These are phyloP conservation scores for Oscarella lobularis DNA, from an alignment of 37 sponge, comb jelly and placozoan species.

Conservation along the genomic window DNA sequence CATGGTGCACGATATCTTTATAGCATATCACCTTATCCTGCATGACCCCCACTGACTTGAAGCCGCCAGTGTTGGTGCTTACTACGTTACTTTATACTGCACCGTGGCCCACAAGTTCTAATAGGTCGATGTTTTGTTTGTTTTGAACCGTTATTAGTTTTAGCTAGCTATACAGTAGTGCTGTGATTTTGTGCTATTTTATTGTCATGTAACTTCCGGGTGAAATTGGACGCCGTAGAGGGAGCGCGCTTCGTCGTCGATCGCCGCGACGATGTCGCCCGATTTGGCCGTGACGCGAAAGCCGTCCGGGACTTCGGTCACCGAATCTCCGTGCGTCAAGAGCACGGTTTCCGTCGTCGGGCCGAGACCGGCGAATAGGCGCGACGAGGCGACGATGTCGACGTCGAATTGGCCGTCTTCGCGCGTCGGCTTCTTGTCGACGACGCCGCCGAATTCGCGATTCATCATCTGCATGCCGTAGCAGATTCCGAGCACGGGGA, in stretches of 20 bases:
- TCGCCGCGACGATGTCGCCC: constrained; percentile 39
- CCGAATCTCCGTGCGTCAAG: constrained; percentile 79
- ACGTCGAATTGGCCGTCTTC: constrained; percentile 67
- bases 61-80: too few species aligned
- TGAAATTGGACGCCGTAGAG: constrained; percentile 88
- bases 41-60: too few species aligned
- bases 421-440: constrained; percentile 19
- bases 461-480: constrained; percentile 77
- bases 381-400: constrained; percentile 14
- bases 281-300: constrained; percentile 22
- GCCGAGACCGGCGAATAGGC: constrained; percentile 37
- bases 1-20: too few species aligned
- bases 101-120: too few species aligned
- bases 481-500: constrained; percentile 83
- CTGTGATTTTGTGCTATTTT: too few species aligned
- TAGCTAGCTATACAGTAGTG: too few species aligned
- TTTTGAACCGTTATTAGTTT: too few species aligned
- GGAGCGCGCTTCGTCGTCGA: constrained; percentile 27
- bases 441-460: constrained; percentile 56
- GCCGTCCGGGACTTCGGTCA: constrained; percentile 16
- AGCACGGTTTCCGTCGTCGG: constrained; percentile 37
- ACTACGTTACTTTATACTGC: too few species aligned
- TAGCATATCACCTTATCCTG: too few species aligned
- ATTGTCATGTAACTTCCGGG: too few species aligned
- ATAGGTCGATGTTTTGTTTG: too few species aligned